These are phyloP conservation scores for Drosophila tani DNA, from an alignment of 1,140 invertebrate species.

Conservation along the genomic window DNA sequence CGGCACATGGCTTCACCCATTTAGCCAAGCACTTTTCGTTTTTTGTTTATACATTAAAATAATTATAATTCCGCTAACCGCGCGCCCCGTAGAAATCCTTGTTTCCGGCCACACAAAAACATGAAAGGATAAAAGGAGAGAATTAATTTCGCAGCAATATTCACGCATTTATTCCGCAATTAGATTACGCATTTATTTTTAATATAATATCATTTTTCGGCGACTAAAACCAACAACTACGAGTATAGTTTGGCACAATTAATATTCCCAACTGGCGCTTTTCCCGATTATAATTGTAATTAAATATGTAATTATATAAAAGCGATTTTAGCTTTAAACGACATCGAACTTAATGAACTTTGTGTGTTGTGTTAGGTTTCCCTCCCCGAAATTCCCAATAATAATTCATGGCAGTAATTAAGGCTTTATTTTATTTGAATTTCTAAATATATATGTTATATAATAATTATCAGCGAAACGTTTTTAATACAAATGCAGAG, in stretches of 20 bases:
- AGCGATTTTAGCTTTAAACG: slow-evolving; percentile 11
- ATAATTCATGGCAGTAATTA: slow-evolving; percentile 3
- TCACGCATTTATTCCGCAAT: slow-evolving; percentile 1
- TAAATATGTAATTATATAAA: slow-evolving; percentile 34
- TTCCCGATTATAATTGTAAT: slow-evolving; percentile 16
- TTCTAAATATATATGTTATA: too few relatives aligned
- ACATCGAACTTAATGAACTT: slow-evolving; percentile 6
- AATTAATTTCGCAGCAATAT: slow-evolving; percentile 6
- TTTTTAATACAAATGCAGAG: neutral
- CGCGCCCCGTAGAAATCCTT: neutral
- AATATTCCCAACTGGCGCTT: slow-evolving; percentile 9
- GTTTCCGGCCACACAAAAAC: neutral
- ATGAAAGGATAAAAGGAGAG: too few relatives aligned
- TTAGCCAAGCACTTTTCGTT: too few relatives aligned
- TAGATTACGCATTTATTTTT: slow-evolving; percentile 6
- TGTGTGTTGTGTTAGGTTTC: too few relatives aligned
- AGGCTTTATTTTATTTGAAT: slow-evolving; percentile 7
- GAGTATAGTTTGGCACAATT: slow-evolving; percentile 3
- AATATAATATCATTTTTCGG: neutral
- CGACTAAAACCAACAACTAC: neutral
- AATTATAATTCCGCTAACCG: slow-evolving; percentile 3
- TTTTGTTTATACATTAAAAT: slow-evolving; percentile 12
- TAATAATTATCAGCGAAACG: neutral
- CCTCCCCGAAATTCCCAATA: neutral
- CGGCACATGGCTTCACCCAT: neutral